Evolutionary conservation across 2,113 vertebrate genomes (phyloP).

Genomic region (Chamaea fasciata): DNA sequence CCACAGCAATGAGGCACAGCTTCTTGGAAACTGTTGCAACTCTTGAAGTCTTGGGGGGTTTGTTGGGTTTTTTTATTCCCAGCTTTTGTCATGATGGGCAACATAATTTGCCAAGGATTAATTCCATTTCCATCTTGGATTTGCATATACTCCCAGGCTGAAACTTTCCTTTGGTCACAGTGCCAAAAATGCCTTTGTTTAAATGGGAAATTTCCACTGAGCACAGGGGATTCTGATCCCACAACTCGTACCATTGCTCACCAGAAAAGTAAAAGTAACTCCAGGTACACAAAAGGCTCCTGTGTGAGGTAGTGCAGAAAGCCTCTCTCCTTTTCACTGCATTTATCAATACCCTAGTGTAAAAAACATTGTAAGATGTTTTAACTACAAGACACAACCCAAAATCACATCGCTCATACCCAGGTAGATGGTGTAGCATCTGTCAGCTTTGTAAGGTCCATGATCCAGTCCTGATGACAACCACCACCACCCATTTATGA

Average conservation of each 20-base stretch:
- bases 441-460: neutral
- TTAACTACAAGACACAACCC: neutral
- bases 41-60: neutral
- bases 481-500: neutral
- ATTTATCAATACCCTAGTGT: neutral
- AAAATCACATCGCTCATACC: neutral
- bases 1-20: neutral
- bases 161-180: neutral
- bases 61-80: neutral
- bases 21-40: neutral
- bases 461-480: neutral
- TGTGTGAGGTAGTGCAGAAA: neutral
- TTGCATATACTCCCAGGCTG: rapidly evolving
- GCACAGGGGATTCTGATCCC: neutral
- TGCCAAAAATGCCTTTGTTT: neutral
- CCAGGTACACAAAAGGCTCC: neutral
- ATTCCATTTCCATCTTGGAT: rapidly evolving
- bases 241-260: rapidly evolving
- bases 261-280: neutral
- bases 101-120: neutral
- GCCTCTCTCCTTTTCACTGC: neutral
- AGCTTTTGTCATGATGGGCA: neutral
- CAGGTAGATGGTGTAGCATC: neutral
- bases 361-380: neutral
- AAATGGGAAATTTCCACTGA: neutral